These are phyloP conservation scores for Leptopilina myrica DNA, from an alignment of 2,888 invertebrate species.

Conservation along the genomic window DNA sequence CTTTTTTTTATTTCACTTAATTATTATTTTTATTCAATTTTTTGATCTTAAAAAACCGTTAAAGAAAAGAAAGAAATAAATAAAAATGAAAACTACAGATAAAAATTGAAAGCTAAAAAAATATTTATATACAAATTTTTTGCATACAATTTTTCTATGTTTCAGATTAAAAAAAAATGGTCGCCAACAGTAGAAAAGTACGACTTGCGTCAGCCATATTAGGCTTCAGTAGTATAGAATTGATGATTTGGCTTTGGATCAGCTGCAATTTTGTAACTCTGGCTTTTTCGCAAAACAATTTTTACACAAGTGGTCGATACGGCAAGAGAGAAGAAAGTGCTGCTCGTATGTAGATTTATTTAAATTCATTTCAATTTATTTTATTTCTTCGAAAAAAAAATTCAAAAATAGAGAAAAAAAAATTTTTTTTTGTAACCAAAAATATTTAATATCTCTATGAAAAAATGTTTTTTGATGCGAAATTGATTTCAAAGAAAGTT, in stretches of 20 bases:
- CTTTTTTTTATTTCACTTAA: too few species aligned
- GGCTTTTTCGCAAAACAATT: slow-evolving; percentile 62
- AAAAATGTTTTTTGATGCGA: too few species aligned
- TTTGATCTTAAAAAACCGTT: too few species aligned
- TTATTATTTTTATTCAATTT: too few species aligned
- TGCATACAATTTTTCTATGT: background rate
- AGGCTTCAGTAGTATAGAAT: slow-evolving; percentile 54
- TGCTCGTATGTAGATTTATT: slow-evolving; percentile 56
- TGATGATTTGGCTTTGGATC: slow-evolving; percentile 64
- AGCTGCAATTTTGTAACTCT: slow-evolving; percentile 61
- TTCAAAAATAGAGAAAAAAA: too few species aligned
- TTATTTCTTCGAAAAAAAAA: background rate
- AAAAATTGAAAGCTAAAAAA: background rate
- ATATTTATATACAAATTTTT: slow-evolving; percentile 15
- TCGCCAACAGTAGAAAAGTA: slow-evolving; percentile 56
- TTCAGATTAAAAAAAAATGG: slow-evolving; percentile 49
- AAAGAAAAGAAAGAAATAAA: too few species aligned
- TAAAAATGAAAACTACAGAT: background rate
- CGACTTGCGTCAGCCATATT: slow-evolving; percentile 51
- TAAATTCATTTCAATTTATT: background rate
- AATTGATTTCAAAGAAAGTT: too few species aligned
- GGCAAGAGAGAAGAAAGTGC: slow-evolving; percentile 65
- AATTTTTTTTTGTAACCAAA: too few species aligned
- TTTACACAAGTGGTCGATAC: slow-evolving; percentile 65
- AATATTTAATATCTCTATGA: too few species aligned